A percentile compares a stretch with the other conserved stretches of the same genome.
phyloP scores from a whole-genome alignment of 2,797 vertebrate species.

The Mormyrus hasselquistii region DNA sequence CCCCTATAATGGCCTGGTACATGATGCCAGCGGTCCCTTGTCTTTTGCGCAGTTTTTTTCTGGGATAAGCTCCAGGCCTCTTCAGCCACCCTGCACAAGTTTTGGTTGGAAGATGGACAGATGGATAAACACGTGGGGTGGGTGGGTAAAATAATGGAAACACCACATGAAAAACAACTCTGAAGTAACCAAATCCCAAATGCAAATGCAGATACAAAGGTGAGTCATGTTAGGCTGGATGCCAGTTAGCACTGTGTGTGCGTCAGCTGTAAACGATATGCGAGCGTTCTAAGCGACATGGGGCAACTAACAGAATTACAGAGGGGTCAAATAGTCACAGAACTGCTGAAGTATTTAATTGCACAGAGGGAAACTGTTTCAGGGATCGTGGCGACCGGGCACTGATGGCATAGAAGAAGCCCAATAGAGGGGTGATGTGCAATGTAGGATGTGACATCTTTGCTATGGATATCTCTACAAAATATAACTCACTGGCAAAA shows the following conservation, averaged over 20 bases:
- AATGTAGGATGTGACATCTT: neutral
- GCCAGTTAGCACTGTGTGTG: neutral
- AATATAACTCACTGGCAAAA: neutral
- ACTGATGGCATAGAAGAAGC: neutral
- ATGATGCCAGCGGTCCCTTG: neutral
- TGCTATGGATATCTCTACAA: neutral
- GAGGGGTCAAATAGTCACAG: neutral
- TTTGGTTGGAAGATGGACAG: slow-evolving; percentile 3
- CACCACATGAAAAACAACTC: neutral
- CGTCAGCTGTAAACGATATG: neutral
- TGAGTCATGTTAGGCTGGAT: neutral
- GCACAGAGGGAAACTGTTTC: neutral
- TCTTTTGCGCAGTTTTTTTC: neutral
- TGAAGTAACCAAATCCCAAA: neutral
- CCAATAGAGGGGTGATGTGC: neutral
- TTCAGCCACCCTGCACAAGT: neutral
- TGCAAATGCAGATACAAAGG: neutral
- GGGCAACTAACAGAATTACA: neutral
- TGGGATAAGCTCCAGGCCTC: neutral
- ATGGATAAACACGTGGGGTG: neutral
- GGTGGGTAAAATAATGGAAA: neutral
- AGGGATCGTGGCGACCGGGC: neutral
- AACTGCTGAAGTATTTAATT: neutral
- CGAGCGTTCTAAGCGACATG: neutral
- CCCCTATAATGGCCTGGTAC: neutral